phyloP scores from a whole-genome alignment of 2,888 invertebrate genomes.

The Catocala sponsa region DNA sequence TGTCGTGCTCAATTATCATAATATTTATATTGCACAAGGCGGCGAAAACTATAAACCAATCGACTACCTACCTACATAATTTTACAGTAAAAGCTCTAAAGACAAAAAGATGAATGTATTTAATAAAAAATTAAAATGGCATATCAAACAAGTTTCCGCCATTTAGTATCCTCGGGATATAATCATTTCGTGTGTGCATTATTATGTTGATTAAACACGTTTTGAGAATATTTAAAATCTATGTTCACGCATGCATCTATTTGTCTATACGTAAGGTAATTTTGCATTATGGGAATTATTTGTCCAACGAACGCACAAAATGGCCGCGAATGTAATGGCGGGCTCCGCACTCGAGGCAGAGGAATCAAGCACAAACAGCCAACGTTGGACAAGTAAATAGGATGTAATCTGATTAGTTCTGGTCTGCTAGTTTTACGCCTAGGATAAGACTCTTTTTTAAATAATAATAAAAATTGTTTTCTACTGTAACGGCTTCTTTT shows the following conservation, averaged over 20 bases:
- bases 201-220: conserved; percentile 52
- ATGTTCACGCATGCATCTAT: conserved; percentile 69
- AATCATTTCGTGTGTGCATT: conserved; percentile 46
- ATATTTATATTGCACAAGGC: conserved; percentile 54
- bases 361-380: conserved; percentile 27
- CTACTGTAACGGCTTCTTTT: conserved; percentile 84
- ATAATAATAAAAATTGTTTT: conserved; percentile 76
- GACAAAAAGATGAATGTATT: conserved; percentile 50
- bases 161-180: conserved; percentile 48
- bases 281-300: conserved; percentile 61
- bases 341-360: conserved; percentile 31
- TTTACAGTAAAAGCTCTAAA: conserved; percentile 41
- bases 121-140: conserved; percentile 50
- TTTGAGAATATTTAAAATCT: conserved; percentile 46
- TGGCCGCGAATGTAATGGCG: conserved; percentile 50
- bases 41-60: conserved; percentile 45
- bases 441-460: conserved; percentile 76
- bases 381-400: conserved; percentile 65
- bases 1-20: conserved; percentile 62
- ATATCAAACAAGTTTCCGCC: conserved; percentile 61
- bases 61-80: conserved; percentile 14
- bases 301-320: conserved; percentile 60
- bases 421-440: conserved; percentile 81
- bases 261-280: conserved; percentile 72
- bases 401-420: conserved; percentile 66